Conservation (phyloP, 2,113 vertebrate genomes). For the Tychaedon coryphoeus region DNA sequence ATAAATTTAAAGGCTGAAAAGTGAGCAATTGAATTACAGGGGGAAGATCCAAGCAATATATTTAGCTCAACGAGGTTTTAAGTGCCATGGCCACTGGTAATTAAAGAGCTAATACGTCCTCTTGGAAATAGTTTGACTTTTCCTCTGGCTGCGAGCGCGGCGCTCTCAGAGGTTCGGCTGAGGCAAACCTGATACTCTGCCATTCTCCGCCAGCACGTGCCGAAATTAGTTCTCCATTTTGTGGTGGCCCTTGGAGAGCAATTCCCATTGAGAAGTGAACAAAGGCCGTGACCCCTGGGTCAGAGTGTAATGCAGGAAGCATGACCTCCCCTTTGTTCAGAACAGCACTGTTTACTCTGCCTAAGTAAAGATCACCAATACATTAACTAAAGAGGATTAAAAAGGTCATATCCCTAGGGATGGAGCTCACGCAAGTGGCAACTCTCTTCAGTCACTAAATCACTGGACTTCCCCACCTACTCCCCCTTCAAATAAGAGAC, state of each 20-base stretch:
- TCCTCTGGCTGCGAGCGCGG: background rate
- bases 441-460: slow-evolving; percentile 65
- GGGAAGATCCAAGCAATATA: background rate
- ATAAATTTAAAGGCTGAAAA: background rate
- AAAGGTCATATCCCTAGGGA: slow-evolving; percentile 84
- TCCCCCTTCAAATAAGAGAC: background rate
- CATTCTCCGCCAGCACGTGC: slow-evolving; percentile 79
- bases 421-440: slow-evolving; percentile 73
- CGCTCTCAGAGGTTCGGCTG: background rate
- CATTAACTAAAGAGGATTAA: slow-evolving; percentile 91
- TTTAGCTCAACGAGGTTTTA: background rate
- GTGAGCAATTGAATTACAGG: background rate
- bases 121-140: background rate
- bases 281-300: slow-evolving; percentile 87
- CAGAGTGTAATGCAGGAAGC: slow-evolving; percentile 86
- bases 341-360: slow-evolving; percentile 88
- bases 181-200: slow-evolving; percentile 57
- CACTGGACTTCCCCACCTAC: background rate
- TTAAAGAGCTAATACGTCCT: background rate
- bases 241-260: slow-evolving; percentile 83
- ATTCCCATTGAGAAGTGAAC: slow-evolving; percentile 82
- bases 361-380: slow-evolving; percentile 92
- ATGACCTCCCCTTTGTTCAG: slow-evolving; percentile 80
- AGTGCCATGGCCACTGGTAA: background rate
- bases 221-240: slow-evolving; percentile 90